phyloP scores from a whole-genome alignment of 2,113 vertebrate genomes.

The Pteropus alecto region DNA sequence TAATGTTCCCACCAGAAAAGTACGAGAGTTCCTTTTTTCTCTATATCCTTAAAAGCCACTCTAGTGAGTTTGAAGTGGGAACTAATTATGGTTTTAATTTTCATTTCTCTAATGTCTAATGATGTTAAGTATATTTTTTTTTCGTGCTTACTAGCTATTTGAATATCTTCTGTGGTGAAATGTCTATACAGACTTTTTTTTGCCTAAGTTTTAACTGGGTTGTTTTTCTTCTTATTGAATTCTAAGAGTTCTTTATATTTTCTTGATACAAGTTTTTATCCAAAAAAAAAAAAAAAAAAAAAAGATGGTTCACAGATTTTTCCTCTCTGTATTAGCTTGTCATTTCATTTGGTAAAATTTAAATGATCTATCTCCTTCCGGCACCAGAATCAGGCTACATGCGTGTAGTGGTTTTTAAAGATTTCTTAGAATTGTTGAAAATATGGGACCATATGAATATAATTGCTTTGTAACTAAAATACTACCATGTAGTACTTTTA shows the following conservation, averaged over 20 bases:
- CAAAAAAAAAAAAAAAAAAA: neutral
- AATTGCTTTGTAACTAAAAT: neutral
- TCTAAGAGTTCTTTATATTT: neutral
- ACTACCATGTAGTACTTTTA: neutral
- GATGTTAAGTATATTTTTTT: neutral
- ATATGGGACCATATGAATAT: neutral
- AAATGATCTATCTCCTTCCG: neutral
- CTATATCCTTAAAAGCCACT: neutral
- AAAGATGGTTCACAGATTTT: neutral
- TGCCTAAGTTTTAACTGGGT: neutral
- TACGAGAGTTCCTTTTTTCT: neutral
- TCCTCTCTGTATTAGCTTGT: neutral
- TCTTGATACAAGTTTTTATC: neutral
- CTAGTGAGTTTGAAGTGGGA: neutral
- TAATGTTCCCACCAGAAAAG: neutral
- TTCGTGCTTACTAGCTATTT: neutral
- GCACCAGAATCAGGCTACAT: neutral
- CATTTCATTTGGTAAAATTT: constrained; percentile 22
- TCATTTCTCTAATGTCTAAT: neutral
- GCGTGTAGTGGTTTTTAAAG: neutral
- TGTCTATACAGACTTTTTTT: neutral
- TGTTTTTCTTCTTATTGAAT: neutral
- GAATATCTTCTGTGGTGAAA: constrained; percentile 7
- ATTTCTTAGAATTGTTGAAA: constrained; percentile 16
- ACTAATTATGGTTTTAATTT: constrained; percentile 21